Conservation (phyloP, 2,797 vertebrate genomes). For the Pseudochaenichthys georgianus region DNA sequence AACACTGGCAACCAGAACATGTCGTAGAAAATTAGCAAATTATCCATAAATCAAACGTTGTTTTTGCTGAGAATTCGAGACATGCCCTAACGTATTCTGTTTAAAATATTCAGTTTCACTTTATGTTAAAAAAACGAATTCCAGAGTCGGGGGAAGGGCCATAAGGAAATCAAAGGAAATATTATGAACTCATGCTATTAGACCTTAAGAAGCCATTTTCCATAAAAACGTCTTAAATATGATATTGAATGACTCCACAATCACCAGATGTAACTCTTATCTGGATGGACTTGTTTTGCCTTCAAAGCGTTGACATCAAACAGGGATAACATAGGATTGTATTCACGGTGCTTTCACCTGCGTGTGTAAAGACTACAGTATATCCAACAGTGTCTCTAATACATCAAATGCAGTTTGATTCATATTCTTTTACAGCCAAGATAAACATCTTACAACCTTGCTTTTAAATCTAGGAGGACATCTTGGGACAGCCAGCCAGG, state of each 20-base stretch:
- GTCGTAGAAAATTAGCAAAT: conserved; percentile 33
- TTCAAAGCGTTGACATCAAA: conserved; percentile 78
- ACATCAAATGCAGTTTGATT: conserved; percentile 83
- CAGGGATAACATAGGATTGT: conserved; percentile 67
- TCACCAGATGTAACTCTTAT: conserved; percentile 44
- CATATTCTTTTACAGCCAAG: conserved; percentile 77
- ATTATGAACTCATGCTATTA: conserved; percentile 37
- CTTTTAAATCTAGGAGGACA: conserved; percentile 82
- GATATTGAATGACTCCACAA: conserved; percentile 45
- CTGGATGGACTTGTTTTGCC: conserved; percentile 56
- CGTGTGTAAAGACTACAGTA: conserved; percentile 74
- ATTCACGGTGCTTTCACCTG: conserved; percentile 77
- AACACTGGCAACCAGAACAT: conserved; percentile 36
- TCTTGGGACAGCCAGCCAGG: conserved; percentile 78
- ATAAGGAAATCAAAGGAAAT: conserved; percentile 54
- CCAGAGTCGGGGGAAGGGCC: conserved; percentile 3
- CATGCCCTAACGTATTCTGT: conserved; percentile 12
- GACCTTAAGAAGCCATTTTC: conserved; percentile 31
- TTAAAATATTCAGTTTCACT: conserved; percentile 13
- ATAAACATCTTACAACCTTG: conserved; percentile 78
- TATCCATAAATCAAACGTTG: conserved; percentile 28
- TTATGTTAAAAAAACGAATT: not conserved
- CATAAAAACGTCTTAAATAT: conserved; percentile 47
- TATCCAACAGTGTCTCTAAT: conserved; percentile 80
- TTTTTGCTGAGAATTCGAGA: conserved; percentile 25